Evolutionary conservation across 1,140 invertebrate species (phyloP), one percentile per base, ranked within the genome.

Genomic region (Geopemphigus sp.): DNA sequence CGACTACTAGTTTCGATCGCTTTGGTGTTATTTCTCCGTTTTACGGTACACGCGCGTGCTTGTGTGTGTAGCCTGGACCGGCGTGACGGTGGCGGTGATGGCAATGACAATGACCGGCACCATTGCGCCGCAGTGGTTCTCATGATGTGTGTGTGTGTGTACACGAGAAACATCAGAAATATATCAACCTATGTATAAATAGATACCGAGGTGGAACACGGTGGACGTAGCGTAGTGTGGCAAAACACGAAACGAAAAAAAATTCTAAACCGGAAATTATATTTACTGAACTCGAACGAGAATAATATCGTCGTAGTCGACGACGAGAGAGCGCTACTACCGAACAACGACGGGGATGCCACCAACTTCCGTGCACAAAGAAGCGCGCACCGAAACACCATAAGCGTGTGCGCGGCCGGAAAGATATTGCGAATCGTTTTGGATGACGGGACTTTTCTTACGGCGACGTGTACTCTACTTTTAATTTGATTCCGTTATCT

Each of bases 241-340:
- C 8, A 8, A 8, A 39, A 32, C 2, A 57, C 2, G 10, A 57
- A 57, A 24, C 19, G 24, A 47, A 24, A 70, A 68, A 72, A 54
- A 72, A 53, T 54, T 24, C 24, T 3, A 54, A 72, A 72, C 68
- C 15, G 68, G 68, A 72, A 72, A 72, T 72, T 72, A 54, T 72
- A 72, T 72, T 72, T 54, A 72, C 68, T 72, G 68, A 72, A 72
- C 68, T 47, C 50, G 68, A 72, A 72, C 68, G n/a, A 72, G 68
- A 54, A 72, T 29, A 29, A 72, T 72, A 72, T 72, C 68, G 15
- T 72, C 68, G 39, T 66, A 19, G 61, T 29, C 29, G 39, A 12
- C 3, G 47, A 12, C 68, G 15, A 19, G 32, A 39, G 32, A 3
- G 8, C 32, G 3, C 3, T 39, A 39, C 68, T 22, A 26, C 26